Conservation (phyloP, 2,888 invertebrate genomes). For the Lamellibrachia satsuma region DNA sequence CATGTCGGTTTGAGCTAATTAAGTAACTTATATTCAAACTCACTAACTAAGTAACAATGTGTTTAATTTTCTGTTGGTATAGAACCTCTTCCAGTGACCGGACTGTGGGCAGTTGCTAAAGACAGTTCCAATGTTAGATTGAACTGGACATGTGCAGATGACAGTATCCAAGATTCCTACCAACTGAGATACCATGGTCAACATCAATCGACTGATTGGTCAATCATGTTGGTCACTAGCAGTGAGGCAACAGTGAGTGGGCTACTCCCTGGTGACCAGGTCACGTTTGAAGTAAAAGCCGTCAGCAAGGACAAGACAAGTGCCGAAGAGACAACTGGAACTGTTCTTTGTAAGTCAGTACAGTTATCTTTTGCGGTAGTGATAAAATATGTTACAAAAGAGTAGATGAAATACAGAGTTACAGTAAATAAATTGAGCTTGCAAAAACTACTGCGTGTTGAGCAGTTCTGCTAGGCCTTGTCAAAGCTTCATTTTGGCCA, state of each 20-base stretch:
- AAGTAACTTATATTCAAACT: too few species aligned
- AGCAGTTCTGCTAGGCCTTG: background rate
- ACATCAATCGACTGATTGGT: background rate
- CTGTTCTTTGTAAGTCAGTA: background rate
- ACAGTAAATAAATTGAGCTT: background rate
- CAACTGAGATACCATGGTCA: background rate
- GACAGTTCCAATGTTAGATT: background rate
- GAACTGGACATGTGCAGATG: background rate
- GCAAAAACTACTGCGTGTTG: background rate
- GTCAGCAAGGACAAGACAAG: background rate
- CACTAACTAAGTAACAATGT: background rate
- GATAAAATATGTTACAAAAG: background rate
- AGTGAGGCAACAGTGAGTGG: background rate
- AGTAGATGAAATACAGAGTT: too few species aligned
- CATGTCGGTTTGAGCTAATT: too few species aligned
- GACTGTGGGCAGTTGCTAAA: background rate
- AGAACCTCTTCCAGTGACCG: background rate
- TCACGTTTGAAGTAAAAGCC: background rate
- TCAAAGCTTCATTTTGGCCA: background rate
- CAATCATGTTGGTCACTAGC: background rate
- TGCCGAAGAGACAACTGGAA: background rate
- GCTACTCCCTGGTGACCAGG: background rate
- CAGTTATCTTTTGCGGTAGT: background rate
- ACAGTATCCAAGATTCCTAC: slow-evolving; percentile 4
- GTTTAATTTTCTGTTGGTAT: background rate